Percentiles rank a stretch among this genome's conserved stretches.
phyloP scores from a whole-genome alignment of 2,888 invertebrate species.

The Pinctada fucata region DNA sequence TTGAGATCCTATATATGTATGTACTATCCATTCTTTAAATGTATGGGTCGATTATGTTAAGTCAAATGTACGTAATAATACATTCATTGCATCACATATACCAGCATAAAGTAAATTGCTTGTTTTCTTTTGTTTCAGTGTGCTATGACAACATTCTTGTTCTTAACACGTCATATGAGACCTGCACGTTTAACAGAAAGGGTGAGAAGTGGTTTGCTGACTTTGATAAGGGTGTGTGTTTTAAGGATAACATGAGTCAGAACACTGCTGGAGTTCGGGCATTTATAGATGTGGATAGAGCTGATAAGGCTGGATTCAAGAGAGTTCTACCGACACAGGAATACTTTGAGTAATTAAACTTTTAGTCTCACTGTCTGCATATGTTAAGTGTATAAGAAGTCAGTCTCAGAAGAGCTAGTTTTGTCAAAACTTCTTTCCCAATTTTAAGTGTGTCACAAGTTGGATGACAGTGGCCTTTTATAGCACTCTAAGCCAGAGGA shows the following conservation, averaged over 20 bases:
- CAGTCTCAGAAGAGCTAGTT: too few relatives aligned
- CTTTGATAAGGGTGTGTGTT: conserved; percentile 38
- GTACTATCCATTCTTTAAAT: too few relatives aligned
- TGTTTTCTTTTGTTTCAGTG: conserved; percentile 39
- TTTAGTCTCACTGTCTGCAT: not conserved
- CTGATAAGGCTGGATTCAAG: conserved; percentile 48
- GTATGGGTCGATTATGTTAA: too few relatives aligned
- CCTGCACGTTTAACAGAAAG: conserved; percentile 7
- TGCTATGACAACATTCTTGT: conserved; percentile 47
- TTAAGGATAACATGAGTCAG: not conserved
- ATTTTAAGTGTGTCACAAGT: too few relatives aligned
- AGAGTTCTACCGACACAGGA: conserved; percentile 59
- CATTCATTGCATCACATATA: too few relatives aligned
- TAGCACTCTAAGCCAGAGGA: too few relatives aligned
- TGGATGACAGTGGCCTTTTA: too few relatives aligned
- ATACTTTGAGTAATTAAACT: conserved; percentile 58
- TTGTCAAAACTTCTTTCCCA: too few relatives aligned
- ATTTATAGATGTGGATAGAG: conserved; percentile 52
- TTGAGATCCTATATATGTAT: too few relatives aligned
- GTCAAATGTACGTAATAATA: too few relatives aligned
- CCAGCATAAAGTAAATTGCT: too few relatives aligned
- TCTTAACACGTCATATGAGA: conserved; percentile 23
- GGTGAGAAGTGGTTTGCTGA: conserved; percentile 28
- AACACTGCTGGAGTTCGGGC: conserved; percentile 41
- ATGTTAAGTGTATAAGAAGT: too few relatives aligned